Conservation (phyloP, 1,140 invertebrate genomes). For the Platyscapa corneri region DNA sequence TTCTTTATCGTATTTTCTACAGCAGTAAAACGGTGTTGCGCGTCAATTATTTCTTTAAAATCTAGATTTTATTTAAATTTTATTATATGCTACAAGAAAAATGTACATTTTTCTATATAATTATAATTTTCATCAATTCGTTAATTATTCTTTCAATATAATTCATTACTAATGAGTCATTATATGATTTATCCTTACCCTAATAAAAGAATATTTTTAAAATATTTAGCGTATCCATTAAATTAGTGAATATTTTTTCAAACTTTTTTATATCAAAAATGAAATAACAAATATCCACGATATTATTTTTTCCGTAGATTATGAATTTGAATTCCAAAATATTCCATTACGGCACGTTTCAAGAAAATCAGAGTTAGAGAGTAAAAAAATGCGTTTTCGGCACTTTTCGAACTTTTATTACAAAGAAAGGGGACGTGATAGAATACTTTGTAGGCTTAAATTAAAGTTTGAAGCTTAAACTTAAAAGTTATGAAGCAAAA, state of each 20-base stretch:
- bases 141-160: neutral
- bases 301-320: neutral
- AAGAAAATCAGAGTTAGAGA: neutral
- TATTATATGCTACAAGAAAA: neutral
- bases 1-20: neutral
- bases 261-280: neutral
- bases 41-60: neutral
- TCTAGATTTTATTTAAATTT: neutral
- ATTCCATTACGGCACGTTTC: neutral
- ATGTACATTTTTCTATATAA: neutral
- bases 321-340: slow-evolving; percentile 3
- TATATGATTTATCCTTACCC: neutral
- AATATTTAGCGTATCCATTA: neutral
- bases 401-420: slow-evolving; percentile 19
- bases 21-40: neutral
- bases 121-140: neutral
- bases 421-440: neutral
- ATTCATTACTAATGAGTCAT: neutral
- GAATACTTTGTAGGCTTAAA: slow-evolving; percentile 3
- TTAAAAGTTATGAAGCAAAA: slow-evolving; percentile 1
- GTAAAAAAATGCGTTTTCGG: slow-evolving; percentile 17
- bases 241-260: neutral
- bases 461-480: neutral
- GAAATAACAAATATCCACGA: neutral
- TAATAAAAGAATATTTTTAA: neutral